A percentile compares a stretch with the other conserved stretches of the same genome.
Conservation (phyloP, 92 coral and sea anemone species). For the Zoanthus solanderi region DNA sequence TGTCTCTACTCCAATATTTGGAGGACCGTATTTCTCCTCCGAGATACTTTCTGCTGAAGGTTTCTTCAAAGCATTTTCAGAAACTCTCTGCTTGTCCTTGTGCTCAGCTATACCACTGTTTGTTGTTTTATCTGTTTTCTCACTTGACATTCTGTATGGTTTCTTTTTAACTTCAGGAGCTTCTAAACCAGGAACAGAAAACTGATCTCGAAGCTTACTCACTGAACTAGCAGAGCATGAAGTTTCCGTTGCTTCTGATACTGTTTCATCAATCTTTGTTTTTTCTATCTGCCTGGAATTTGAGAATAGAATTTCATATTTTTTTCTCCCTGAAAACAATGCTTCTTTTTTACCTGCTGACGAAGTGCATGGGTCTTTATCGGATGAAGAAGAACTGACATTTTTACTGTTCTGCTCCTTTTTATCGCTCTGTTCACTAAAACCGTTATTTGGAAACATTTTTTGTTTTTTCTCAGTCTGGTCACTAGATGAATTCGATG, state of each 20-base stretch:
- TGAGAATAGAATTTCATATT: slow-evolving; percentile 45
- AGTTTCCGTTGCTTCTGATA: background rate
- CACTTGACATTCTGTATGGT: slow-evolving; percentile 15
- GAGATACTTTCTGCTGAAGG: background rate
- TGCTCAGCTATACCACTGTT: background rate
- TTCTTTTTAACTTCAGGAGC: slow-evolving; percentile 26
- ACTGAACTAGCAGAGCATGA: slow-evolving; percentile 28
- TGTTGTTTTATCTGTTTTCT: background rate
- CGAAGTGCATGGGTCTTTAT: background rate
- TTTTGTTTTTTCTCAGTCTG: background rate
- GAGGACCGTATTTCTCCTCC: background rate
- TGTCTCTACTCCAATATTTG: background rate
- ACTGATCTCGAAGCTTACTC: slow-evolving; percentile 44
- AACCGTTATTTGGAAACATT: too few species aligned
- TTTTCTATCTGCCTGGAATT: slow-evolving; percentile 27
- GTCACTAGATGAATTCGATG: slow-evolving; percentile 18
- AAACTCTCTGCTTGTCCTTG: background rate
- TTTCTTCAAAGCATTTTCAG: background rate
- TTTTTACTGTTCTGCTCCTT: background rate
- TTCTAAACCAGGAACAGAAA: slow-evolving; percentile 18
- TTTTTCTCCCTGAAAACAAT: slow-evolving; percentile 22
- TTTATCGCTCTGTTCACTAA: background rate
- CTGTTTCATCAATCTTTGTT: slow-evolving; percentile 13
- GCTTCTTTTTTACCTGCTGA: slow-evolving; percentile 8
- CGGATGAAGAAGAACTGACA: background rate